Base-by-base conservation (phyloP, 92 coral and sea anemone species). In the Palythoa grandiflora region DNA sequence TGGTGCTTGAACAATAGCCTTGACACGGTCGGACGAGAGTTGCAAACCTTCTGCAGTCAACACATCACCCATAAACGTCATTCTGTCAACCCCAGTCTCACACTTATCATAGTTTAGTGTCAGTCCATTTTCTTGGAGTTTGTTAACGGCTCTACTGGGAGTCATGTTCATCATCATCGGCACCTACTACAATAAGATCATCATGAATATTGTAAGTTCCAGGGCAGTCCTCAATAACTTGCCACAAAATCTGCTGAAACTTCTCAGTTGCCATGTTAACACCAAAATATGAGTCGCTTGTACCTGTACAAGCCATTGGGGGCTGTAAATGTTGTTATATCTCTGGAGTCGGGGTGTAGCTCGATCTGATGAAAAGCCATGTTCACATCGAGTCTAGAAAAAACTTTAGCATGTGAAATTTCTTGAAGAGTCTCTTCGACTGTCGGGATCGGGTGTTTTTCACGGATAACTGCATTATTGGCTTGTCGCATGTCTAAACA, bases 401-500 rank as follows among this genome's bases (percentile, higher is more conserved):
- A 90, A 12, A 75, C 90, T 85, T 80, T 93, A 59, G 92, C 96
- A 5, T 71, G 38, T 15, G 94, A 93, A 21, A 93, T 76, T 91
- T 90, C 93, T 73, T 93, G 92, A n/a, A 88, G 75, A 11, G 93
- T 93, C 54, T 93, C 92, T 51, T 88, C 89, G 51, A 91, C 84
- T 4, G 91, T 88, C 16, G 96, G 89, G 28, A 93, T 88, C 5
- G 90, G 90, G 85, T 93, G 94, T 54, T 88, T 91, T 48, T 91
- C 91, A 38, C 87, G 88, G 2, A 84, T 71, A n/a, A 91, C 88
- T 28, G 93, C 93, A 35, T 72, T 73, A 63, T 86, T 88, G 15
- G 87, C 94, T 61, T 91, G 89, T 35, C 94, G 81, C 94, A 93
- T 93, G 70, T 91, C 94, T 3, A 89, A 85, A 71, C 94, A 93